Percentiles rank a stretch among this genome's conserved stretches.
These are phyloP conservation scores for Nomada goodeniana DNA, from an alignment of 2,888 invertebrate species.

Conservation along the genomic window DNA sequence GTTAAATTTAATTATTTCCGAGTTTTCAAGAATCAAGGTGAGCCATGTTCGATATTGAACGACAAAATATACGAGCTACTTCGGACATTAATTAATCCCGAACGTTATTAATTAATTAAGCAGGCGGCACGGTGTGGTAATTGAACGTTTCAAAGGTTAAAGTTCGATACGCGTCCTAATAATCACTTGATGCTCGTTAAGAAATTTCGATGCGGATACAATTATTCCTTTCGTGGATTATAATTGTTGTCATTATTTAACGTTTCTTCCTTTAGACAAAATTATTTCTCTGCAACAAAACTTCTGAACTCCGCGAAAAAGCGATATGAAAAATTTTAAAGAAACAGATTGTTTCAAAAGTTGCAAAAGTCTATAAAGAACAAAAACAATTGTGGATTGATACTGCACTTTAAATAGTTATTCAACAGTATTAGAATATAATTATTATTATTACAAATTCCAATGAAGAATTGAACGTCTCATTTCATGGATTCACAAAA, in stretches of 20 bases:
- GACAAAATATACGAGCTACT: neutral
- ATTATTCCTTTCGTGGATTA: neutral
- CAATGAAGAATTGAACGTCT: too few relatives aligned
- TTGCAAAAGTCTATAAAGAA: too few relatives aligned
- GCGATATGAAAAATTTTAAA: too few relatives aligned
- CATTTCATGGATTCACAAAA: too few relatives aligned
- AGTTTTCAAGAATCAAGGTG: conserved; percentile 10
- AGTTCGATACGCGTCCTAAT: conserved; percentile 1
- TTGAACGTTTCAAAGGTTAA: neutral
- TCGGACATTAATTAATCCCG: conserved; percentile 30
- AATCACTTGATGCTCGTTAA: neutral
- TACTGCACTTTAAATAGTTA: neutral
- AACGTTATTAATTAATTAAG: conserved; percentile 35
- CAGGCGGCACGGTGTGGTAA: neutral
- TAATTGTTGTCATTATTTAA: neutral
- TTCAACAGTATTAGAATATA: too few relatives aligned
- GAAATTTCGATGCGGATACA: neutral
- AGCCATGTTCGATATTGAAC: neutral
- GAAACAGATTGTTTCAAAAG: too few relatives aligned
- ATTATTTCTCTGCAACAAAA: too few relatives aligned
- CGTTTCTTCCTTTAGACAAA: neutral
- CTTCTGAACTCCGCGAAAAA: too few relatives aligned
- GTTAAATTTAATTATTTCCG: conserved; percentile 19
- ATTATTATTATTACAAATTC: too few relatives aligned
- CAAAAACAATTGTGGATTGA: too few relatives aligned